Evolutionary conservation across 2,888 invertebrate species (phyloP), one percentile per base, ranked within the genome.

Genomic region (Tryphoninae sp.): DNA sequence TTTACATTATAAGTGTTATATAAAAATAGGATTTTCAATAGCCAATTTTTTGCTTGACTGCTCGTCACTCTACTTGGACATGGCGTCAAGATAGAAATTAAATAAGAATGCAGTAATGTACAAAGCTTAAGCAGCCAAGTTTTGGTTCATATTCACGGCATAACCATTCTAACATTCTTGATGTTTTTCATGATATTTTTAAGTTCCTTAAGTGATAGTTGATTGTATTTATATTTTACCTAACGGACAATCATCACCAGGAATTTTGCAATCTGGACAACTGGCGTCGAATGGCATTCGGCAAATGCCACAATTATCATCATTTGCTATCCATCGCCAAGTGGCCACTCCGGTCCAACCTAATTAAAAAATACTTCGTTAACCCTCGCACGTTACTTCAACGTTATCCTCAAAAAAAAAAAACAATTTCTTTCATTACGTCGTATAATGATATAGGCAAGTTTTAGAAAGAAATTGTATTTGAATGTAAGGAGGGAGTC

Each of bases 271-370:
- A 92, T 99, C 99, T 1, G 98, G 98, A 91, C 99, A 99, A 91
- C 98, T 98, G 88, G 97, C 98, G 92, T 99, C 99, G 93, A 99
- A 99, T 67, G 99, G 96, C 97, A 99, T 98, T 83, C 99, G 96
- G 93, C 99, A 99, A 91, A 99, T 99, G 80, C 99, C 99, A 91
- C 98, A 98, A 91, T 98, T 99, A 92, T 99, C 99, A 93, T 99
- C 99, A 92, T 99, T 99, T 26, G 99, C 99, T 86, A 98, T 96
- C 99, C 99, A 99, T 91, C 97, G 96, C 99, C 99, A 99, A 91
- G 97, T 97, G 87, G 99, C 99, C 82, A 99, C 98, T 85, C 97
- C 97, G 86, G 96, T 97, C 98, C 98, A 98, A 92, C 95, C 96
- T 96, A 84, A 75, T 26, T 80, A 82, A 72, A 78, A 64, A 78